Percentiles rank a stretch among this genome's conserved stretches.
Conservation (phyloP, 2,113 vertebrate genomes). For the Turnix velox region DNA sequence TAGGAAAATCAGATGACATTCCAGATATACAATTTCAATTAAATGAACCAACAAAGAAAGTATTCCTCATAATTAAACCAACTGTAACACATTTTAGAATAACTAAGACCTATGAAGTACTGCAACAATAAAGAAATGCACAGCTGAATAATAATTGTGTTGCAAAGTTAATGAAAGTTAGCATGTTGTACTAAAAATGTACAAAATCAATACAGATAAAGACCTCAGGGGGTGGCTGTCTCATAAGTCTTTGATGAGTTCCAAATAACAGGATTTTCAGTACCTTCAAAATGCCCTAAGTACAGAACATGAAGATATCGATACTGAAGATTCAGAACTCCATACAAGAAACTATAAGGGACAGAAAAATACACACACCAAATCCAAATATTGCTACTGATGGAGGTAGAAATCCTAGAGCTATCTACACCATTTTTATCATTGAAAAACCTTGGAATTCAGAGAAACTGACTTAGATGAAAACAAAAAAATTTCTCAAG, state of each 20-base stretch:
- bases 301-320: neutral
- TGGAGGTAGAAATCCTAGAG: neutral
- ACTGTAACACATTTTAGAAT: neutral
- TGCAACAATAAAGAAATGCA: neutral
- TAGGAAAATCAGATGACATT: neutral
- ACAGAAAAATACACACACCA: neutral
- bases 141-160: neutral
- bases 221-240: neutral
- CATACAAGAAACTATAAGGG: neutral
- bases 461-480: neutral
- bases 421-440: neutral
- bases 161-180: neutral
- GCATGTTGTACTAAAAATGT: neutral
- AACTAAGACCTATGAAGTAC: neutral
- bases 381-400: neutral
- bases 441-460: neutral
- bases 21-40: neutral
- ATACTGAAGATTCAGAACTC: neutral
- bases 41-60: neutral
- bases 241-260: neutral
- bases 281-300: neutral
- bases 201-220: neutral
- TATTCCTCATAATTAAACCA: neutral
- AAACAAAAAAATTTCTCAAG: neutral
- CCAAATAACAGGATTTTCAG: neutral